These are phyloP conservation scores for Scolanthus callimorphus DNA, from an alignment of 92 coral and sea anemone species.

Conservation along the genomic window DNA sequence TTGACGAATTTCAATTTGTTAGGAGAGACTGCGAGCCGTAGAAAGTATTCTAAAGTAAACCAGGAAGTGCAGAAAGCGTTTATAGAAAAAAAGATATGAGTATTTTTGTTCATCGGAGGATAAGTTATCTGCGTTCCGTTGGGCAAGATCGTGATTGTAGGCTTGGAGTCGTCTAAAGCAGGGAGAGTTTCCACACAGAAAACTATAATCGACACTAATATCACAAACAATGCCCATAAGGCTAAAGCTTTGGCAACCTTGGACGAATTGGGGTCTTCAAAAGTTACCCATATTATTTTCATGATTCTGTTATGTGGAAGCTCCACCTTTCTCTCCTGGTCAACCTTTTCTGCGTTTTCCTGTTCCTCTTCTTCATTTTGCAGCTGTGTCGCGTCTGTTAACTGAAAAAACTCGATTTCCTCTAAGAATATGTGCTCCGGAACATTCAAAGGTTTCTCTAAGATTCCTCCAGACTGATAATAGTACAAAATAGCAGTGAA, in stretches of 20 bases:
- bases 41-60: constrained; percentile 85
- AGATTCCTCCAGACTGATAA: constrained; percentile 89
- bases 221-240: constrained; percentile 62
- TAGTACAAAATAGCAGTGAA: constrained; percentile 93
- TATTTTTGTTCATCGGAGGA: constrained; percentile 28
- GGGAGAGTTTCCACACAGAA: constrained; percentile 96
- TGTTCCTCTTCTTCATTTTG: constrained; percentile 59
- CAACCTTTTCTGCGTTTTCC: constrained; percentile 28
- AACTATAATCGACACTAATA: constrained; percentile 75
- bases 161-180: constrained; percentile 31
- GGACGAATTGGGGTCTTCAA: constrained; percentile 84
- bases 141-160: constrained; percentile 1
- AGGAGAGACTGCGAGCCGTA: constrained; percentile 68
- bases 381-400: constrained; percentile 73
- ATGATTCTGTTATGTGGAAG: constrained; percentile 57
- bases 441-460: constrained; percentile 79
- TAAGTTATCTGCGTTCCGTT: constrained; percentile 30
- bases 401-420: constrained; percentile 84
- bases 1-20: constrained; percentile 75
- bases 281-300: constrained; percentile 68
- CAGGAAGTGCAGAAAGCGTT: constrained; percentile 87
- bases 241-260: constrained; percentile 68
- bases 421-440: constrained; percentile 76
- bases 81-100: constrained; percentile 42
- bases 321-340: constrained; percentile 33